These are phyloP conservation scores for Corynorhinus townsendii DNA, from an alignment of 2,113 vertebrate genomes.

Conservation along the genomic window DNA sequence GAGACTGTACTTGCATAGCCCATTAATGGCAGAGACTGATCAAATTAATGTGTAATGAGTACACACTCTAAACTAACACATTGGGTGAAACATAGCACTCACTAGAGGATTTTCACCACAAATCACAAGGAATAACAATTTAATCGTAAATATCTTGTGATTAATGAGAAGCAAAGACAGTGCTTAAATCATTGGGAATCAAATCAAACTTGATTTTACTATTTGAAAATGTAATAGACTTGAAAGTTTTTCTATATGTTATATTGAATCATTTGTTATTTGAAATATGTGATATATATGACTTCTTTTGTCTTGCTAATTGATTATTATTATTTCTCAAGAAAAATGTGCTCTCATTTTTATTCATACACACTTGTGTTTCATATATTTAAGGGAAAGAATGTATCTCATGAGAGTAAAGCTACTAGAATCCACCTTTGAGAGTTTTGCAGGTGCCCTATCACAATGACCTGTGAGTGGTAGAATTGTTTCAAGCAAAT, in stretches of 20 bases:
- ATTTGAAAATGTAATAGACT: slow-evolving; percentile 10
- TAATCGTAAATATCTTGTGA: background rate
- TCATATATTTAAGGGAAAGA: background rate
- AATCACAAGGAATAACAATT: background rate
- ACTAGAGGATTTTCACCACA: background rate
- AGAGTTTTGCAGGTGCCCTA: background rate
- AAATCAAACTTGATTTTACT: background rate
- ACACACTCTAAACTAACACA: background rate
- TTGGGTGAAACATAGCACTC: background rate
- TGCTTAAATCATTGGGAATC: background rate
- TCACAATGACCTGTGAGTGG: background rate
- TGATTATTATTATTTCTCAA: slow-evolving; percentile 19
- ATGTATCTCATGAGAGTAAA: background rate
- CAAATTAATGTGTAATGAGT: background rate
- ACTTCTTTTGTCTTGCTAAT: background rate
- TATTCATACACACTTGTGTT: background rate
- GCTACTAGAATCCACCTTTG: background rate
- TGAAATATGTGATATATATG: background rate
- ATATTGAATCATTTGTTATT: slow-evolving; percentile 4
- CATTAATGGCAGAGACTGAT: background rate
- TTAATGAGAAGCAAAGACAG: background rate
- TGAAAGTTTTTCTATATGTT: background rate
- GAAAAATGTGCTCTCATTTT: background rate
- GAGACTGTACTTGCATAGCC: background rate
- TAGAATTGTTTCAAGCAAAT: background rate